Evolutionary conservation across 2,797 vertebrate species (phyloP).

Genomic region (Sarcophilus harrisii): DNA sequence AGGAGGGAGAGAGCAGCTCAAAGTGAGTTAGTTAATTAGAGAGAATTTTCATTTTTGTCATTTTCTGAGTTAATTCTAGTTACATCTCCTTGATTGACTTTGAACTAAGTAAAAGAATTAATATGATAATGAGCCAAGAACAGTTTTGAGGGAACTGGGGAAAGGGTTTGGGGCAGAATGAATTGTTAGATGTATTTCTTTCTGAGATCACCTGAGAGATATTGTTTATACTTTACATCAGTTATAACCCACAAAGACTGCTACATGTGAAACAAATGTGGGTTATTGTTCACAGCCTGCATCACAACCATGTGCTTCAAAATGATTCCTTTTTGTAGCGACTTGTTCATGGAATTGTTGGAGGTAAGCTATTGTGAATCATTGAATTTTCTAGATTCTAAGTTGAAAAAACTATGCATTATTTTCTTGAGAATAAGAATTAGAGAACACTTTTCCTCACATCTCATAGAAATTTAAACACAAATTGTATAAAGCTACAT

Average conservation of each 20-base stretch:
- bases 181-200: not conserved
- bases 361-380: not conserved
- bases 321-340: not conserved
- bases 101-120: not conserved
- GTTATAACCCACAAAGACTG: not conserved
- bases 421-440: not conserved
- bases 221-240: not conserved
- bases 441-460: not conserved
- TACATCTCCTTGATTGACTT: not conserved
- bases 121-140: not conserved
- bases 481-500: not conserved
- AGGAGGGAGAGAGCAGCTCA: not conserved
- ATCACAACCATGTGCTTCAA: not conserved
- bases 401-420: not conserved
- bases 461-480: not conserved
- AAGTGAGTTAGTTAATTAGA: not conserved
- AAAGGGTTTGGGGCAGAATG: not conserved
- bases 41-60: not conserved
- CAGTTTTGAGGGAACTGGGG: not conserved
- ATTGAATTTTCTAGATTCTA: not conserved
- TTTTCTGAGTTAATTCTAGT: not conserved
- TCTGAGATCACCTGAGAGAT: not conserved
- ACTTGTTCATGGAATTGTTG: not conserved
- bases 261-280: not conserved
- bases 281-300: not conserved